phyloP scores from a whole-genome alignment of 2,797 vertebrate genomes.

The Phalanger gymnotis region DNA sequence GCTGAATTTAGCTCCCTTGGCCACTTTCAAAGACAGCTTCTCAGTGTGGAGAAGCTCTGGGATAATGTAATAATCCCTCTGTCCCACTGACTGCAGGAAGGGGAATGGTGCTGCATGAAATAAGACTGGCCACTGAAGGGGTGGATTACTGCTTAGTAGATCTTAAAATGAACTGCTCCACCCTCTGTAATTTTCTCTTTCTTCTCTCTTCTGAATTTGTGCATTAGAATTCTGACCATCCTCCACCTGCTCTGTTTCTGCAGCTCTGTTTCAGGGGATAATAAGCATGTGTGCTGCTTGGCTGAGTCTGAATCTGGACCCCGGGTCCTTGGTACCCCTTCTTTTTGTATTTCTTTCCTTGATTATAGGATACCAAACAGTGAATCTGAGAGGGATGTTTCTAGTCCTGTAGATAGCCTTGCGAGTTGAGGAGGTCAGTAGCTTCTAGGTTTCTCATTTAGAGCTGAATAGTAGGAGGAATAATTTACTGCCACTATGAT shows the following conservation, averaged over 20 bases:
- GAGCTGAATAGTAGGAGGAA: background rate
- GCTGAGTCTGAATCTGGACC: background rate
- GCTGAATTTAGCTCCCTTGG: background rate
- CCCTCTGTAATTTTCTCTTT: background rate
- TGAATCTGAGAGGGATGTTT: background rate
- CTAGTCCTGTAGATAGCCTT: background rate
- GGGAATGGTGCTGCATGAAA: background rate
- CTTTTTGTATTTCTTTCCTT: background rate
- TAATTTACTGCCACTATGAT: background rate
- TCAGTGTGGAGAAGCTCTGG: background rate
- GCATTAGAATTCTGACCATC: background rate
- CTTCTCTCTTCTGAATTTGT: background rate
- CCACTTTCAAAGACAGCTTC: background rate
- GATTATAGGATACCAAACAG: background rate
- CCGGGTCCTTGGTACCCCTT: background rate
- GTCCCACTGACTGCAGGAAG: background rate
- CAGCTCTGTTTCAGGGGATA: background rate
- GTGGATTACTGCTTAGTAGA: background rate
- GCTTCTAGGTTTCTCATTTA: background rate
- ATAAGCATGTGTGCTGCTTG: background rate
- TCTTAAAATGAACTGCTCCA: background rate
- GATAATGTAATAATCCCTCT: background rate
- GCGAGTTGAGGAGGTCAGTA: background rate
- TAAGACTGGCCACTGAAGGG: background rate
- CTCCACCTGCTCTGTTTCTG: too few relatives aligned